These are phyloP conservation scores for Anguilla obscura DNA, from an alignment of 2,797 vertebrate genomes.

Conservation along the genomic window DNA sequence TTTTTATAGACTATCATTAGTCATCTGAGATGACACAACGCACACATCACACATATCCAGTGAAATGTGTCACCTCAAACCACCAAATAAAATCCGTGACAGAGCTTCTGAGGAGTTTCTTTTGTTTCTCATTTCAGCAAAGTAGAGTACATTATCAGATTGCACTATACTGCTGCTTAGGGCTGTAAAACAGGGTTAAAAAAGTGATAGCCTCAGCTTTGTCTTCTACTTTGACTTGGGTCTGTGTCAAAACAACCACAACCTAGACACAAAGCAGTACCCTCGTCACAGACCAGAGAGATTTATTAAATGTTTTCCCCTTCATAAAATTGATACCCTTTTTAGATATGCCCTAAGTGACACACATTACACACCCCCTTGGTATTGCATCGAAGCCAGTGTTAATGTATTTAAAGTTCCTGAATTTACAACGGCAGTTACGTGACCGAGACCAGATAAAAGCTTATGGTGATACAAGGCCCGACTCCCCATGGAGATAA, in stretches of 20 bases:
- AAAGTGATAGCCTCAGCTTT: slow-evolving; percentile 46
- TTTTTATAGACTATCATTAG: slow-evolving; percentile 46
- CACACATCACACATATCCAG: background rate
- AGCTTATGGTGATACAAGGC: slow-evolving; percentile 26
- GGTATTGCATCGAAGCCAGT: background rate
- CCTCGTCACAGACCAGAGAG: background rate
- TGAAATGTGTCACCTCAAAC: slow-evolving; percentile 39
- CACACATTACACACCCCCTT: slow-evolving; percentile 29
- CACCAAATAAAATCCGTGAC: slow-evolving; percentile 43
- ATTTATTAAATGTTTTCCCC: slow-evolving; percentile 18
- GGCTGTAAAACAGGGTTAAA: slow-evolving; percentile 65
- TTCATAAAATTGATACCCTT: slow-evolving; percentile 28
- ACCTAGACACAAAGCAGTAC: background rate
- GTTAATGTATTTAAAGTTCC: slow-evolving; percentile 32
- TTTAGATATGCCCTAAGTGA: slow-evolving; percentile 26
- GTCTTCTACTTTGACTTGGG: background rate
- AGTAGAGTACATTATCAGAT: slow-evolving; percentile 62
- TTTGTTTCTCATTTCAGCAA: slow-evolving; percentile 58
- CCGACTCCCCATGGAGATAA: slow-evolving; percentile 26
- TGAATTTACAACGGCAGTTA: slow-evolving; percentile 31
- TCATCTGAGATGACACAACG: slow-evolving; percentile 31
- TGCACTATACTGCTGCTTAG: slow-evolving; percentile 64
- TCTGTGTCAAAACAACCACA: background rate
- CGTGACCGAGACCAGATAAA: slow-evolving; percentile 28
- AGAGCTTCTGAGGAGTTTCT: slow-evolving; percentile 51